Base-by-base conservation (phyloP, 2,113 vertebrate genomes). In the Callaeas wilsoni region DNA sequence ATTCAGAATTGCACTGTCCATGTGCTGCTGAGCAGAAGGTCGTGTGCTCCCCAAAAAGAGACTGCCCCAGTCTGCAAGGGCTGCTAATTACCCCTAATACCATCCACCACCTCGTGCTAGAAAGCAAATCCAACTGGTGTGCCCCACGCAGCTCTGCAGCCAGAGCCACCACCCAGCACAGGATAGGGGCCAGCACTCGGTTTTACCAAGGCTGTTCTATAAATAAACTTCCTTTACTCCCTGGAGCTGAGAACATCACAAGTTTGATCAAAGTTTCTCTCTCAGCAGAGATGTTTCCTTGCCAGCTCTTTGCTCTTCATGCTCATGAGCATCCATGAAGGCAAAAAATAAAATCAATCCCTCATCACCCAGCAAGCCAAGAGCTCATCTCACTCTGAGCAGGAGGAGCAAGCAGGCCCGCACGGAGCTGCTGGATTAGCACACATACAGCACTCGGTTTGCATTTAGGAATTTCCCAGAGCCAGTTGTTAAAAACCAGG, bases 1-100 rank as follows among this genome's bases (percentile, higher is more conserved):
- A 0, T 41, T 16, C 17, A 4, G 6, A 6, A 7, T 0, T 4
- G 35, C 64, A 14, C 55, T 1, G 0, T 29, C 30, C 32, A 0
- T 14, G 26, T 39, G 35, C 50, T 67, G 8, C 71, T 50, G 76
- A 59, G 52, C 5, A 5, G 35, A 23, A 71, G n/a, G 64, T 16
- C 7, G 0, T 7, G 9, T 27, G 84, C 75, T 79, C 65, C 35
- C 74, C 65, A 10, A 9, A 50, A 59, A 0, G 26, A 33, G 39
- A 7, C 23, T 41, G 53, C 35, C 83, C 70, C 30, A 2, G 1
- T 29, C 79, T 77, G 21, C 71, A 22, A 1, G 35, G 39, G 5
- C 50, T 86, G 79, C 60, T 56, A 2, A 44, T 37, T 33, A 13
- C 68, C 2, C 1, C 57, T 50, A 14, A 10, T 2, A 1, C 30